These are phyloP conservation scores for Dallia pectoralis DNA, from an alignment of 2,797 vertebrate species.

Conservation along the genomic window DNA sequence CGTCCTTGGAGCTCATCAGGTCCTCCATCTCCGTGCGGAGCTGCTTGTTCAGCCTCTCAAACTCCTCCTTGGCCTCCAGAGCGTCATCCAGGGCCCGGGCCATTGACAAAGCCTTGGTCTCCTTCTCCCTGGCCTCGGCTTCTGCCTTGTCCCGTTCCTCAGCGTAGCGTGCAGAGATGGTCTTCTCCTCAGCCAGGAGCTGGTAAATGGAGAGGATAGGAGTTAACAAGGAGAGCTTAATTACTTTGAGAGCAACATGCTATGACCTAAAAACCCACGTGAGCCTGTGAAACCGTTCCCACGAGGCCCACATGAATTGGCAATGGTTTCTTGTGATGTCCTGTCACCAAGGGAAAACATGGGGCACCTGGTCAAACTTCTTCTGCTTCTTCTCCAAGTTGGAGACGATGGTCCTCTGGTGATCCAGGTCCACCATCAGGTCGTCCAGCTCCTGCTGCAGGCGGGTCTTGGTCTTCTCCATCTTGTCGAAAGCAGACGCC, in stretches of 20 bases:
- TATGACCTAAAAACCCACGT: no score
- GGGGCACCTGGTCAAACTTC: conserved; percentile 91
- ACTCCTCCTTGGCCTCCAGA: conserved; percentile 79
- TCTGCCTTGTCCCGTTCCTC: conserved; percentile 82
- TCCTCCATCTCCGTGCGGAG: conserved; percentile 87
- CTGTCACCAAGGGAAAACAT: background rate
- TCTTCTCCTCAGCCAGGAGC: conserved; percentile 83
- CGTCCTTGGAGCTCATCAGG: conserved; percentile 88
- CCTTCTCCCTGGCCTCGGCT: conserved; percentile 82
- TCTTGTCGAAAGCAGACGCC: conserved; percentile 85
- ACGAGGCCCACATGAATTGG: no score
- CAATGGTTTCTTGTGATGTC: no score
- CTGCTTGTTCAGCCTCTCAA: conserved; percentile 82
- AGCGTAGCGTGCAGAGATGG: conserved; percentile 76
- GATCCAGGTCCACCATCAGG: conserved; percentile 88
- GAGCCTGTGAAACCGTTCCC: no score
- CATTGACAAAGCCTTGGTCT: conserved; percentile 81
- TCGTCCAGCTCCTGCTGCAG: conserved; percentile 95
- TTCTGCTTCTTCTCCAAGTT: conserved; percentile 97
- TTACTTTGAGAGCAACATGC: no score
- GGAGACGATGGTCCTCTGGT: conserved; percentile 91
- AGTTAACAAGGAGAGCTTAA: no score
- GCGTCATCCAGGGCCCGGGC: conserved; percentile 79
- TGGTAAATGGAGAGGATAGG: conserved; percentile 29
- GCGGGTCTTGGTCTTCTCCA: conserved; percentile 94